These are phyloP conservation scores for Labia minor DNA, from an alignment of 2,888 invertebrate species.

Conservation along the genomic window DNA sequence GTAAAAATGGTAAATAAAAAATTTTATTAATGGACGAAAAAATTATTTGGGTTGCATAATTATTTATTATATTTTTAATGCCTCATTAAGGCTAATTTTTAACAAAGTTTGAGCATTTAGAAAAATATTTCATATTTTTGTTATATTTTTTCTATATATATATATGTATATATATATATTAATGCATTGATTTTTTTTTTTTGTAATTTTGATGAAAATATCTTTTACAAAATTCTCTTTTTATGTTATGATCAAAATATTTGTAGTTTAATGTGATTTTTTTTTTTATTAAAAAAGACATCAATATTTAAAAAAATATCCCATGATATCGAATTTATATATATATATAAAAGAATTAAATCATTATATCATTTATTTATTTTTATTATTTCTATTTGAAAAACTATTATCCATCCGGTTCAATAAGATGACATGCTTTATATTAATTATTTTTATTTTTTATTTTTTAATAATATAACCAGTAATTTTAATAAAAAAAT, in stretches of 20 bases:
- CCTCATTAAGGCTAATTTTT: too few relatives aligned
- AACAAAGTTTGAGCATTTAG: too few relatives aligned
- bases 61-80: too few relatives aligned
- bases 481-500: too few relatives aligned
- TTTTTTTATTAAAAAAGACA: not conserved
- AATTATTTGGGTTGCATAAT: too few relatives aligned
- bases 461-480: too few relatives aligned
- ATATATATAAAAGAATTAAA: not conserved
- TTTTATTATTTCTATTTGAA: not conserved
- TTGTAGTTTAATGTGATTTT: not conserved
- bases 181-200: not conserved
- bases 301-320: not conserved
- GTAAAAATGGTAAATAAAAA: too few relatives aligned
- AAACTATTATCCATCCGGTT: not conserved
- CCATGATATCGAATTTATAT: not conserved
- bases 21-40: too few relatives aligned
- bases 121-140: not conserved
- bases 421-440: not conserved
- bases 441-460: slow-evolving; percentile 5
- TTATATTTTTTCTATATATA: too few relatives aligned
- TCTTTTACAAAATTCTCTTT: not conserved
- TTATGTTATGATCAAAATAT: not conserved
- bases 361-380: not conserved
- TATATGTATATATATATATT: too few relatives aligned
- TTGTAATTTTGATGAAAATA: not conserved